These are phyloP conservation scores for Agelas oroides DNA, from an alignment of 37 sponge, comb jelly and placozoan species.

Conservation along the genomic window DNA sequence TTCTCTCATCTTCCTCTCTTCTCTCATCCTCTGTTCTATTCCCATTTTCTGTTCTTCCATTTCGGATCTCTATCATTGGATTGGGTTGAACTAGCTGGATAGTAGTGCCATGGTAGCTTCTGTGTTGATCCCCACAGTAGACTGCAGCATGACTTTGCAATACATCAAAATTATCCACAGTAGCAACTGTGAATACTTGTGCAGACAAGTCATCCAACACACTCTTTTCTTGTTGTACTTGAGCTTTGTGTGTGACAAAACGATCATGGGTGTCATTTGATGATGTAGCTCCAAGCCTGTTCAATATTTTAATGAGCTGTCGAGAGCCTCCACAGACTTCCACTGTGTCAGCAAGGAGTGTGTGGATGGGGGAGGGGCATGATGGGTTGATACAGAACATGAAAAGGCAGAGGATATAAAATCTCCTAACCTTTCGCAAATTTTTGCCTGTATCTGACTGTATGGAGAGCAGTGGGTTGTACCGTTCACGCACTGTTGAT, in stretches of 20 bases:
- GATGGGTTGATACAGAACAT: conserved; percentile 17
- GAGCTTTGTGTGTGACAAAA: conserved; percentile 26
- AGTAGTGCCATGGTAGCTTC: conserved; percentile 56
- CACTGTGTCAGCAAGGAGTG: conserved; percentile 22
- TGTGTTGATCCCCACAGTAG: conserved; percentile 44
- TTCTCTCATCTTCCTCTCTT: too few species aligned
- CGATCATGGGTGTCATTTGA: conserved; percentile 48
- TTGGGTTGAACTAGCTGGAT: conserved; percentile 34
- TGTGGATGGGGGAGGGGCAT: conserved; percentile 8
- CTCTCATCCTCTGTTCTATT: too few species aligned
- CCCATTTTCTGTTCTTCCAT: too few species aligned
- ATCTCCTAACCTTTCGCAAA: too few species aligned
- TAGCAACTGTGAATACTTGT: conserved; percentile 21
- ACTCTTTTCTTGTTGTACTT: background rate
- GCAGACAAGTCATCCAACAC: conserved; percentile 23
- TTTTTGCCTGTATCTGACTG: too few species aligned
- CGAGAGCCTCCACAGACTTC: conserved; percentile 43
- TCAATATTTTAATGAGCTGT: conserved; percentile 39
- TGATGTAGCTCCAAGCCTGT: conserved; percentile 12
- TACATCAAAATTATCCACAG: conserved; percentile 41
- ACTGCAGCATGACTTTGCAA: too few species aligned
- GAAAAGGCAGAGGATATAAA: too few species aligned
- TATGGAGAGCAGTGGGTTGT: too few species aligned
- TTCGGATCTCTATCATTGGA: background rate
- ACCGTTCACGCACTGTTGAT: too few species aligned